Base-by-base conservation (phyloP, 2,888 invertebrate genomes). In the Gasteruption jaculator region DNA sequence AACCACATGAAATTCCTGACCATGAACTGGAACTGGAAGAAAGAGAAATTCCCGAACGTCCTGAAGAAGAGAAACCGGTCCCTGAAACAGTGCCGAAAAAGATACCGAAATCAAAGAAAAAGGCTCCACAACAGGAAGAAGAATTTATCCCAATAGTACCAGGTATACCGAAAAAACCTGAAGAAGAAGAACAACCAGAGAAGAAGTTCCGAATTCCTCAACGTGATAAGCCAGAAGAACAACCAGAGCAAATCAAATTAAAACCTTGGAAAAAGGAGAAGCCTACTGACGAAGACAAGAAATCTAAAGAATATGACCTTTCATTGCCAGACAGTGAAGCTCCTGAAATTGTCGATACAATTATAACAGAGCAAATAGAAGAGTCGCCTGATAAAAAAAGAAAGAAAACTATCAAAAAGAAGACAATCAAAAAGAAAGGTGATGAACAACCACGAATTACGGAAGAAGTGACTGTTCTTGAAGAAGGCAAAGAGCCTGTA, bases 401-500 rank as follows among this genome's bases (percentile, higher is more conserved):
- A 32, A 54, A 41, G 10, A 63, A 50, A 21, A 57, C 43, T 4
- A 56, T 52, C 1, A 47, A 57, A 45, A 41, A 52, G 37, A 39
- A 56, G 12, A 46, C 68, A 61, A 5, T 67, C 16, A 53, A 60
- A 2, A 63, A 66, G 24, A 71, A 67, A 5, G 73, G 70, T 0
- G 52, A 56, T 2, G 66, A 50, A 33, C 48, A 49, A 43, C n/a
- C n/a, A n/a, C 50, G 48, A 38, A 36, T 52, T 8, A 48, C 35
- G n/a, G 54, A 48, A 33, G 49, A 50, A 38, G 39, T 43, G 25
- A 58, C 50, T 11, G 29, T 56, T 0, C 48, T 53, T 27, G 73
- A 75, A 53, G 73, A 73, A 43, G 72, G 71, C 32, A 71, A 75
- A 56, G 60, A 69, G 47, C 74, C 67, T 6, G 59, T 70, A 40